Evolutionary conservation across 2,797 vertebrate species (phyloP).

Genomic region (Coregonus suidteri): DNA sequence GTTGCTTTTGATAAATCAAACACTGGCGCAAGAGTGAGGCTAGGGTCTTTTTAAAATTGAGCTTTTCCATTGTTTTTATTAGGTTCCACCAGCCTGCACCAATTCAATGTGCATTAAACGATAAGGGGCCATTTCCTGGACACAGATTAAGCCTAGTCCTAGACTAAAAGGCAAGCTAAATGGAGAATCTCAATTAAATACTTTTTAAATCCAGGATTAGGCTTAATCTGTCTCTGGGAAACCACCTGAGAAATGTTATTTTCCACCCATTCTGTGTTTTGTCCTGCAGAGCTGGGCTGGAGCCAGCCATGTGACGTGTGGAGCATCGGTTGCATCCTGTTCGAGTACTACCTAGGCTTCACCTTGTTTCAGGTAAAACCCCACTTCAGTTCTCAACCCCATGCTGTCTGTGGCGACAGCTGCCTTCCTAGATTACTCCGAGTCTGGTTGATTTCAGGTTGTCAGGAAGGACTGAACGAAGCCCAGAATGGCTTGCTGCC

Average conservation of each 20-base stretch:
- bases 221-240: neutral
- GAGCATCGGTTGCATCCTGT: conserved; percentile 97
- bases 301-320: conserved; percentile 97
- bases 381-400: too few relatives aligned
- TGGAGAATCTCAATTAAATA: neutral
- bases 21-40: too few relatives aligned
- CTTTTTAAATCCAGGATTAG: neutral
- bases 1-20: too few relatives aligned
- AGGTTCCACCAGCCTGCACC: too few relatives aligned
- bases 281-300: conserved; percentile 89
- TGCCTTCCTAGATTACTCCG: neutral
- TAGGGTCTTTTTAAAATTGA: too few relatives aligned
- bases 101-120: too few relatives aligned
- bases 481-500: neutral
- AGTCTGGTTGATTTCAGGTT: conserved; percentile 2
- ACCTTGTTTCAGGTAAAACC: conserved; percentile 93
- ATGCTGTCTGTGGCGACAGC: neutral
- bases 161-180: neutral
- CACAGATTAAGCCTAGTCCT: neutral
- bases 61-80: too few relatives aligned
- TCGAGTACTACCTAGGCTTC: conserved; percentile 98
- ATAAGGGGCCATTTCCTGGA: neutral
- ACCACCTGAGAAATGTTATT: neutral
- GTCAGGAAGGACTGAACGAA: neutral
- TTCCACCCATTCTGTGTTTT: neutral